Conservation (phyloP, 2,888 invertebrate species). For the Drosophila anomelani region DNA sequence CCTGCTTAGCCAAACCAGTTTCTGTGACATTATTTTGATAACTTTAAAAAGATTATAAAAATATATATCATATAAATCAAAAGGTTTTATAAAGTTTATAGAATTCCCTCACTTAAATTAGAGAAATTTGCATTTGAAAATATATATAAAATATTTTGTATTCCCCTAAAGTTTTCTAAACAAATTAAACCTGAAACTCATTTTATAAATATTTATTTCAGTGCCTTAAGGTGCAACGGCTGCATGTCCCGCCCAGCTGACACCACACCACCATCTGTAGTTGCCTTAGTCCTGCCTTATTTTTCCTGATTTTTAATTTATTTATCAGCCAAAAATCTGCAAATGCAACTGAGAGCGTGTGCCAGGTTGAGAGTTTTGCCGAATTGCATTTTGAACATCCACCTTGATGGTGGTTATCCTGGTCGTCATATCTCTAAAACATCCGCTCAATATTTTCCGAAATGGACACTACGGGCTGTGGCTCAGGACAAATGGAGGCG, state of each 20-base stretch:
- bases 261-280: slow-evolving; percentile 19
- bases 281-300: slow-evolving; percentile 20
- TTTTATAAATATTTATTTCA: not conserved
- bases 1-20: no score
- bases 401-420: not conserved
- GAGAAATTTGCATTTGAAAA: not conserved
- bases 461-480: slow-evolving; percentile 39
- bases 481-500: slow-evolving; percentile 38
- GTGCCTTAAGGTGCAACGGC: slow-evolving; percentile 16
- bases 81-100: no score
- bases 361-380: slow-evolving; percentile 10
- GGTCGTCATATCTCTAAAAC: slow-evolving; percentile 6
- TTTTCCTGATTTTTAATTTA: slow-evolving; percentile 44
- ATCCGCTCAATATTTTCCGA: not conserved
- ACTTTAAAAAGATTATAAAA: no score
- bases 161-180: not conserved
- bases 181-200: not conserved
- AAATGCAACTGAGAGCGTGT: slow-evolving; percentile 28
- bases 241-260: slow-evolving; percentile 49
- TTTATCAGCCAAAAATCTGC: slow-evolving; percentile 55
- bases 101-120: no score
- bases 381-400: slow-evolving; percentile 21
- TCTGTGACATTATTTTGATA: no score
- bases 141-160: not conserved
- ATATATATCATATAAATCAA: no score